These are phyloP conservation scores for Cavia aperea DNA, from an alignment of 2,113 vertebrate species.

Conservation along the genomic window DNA sequence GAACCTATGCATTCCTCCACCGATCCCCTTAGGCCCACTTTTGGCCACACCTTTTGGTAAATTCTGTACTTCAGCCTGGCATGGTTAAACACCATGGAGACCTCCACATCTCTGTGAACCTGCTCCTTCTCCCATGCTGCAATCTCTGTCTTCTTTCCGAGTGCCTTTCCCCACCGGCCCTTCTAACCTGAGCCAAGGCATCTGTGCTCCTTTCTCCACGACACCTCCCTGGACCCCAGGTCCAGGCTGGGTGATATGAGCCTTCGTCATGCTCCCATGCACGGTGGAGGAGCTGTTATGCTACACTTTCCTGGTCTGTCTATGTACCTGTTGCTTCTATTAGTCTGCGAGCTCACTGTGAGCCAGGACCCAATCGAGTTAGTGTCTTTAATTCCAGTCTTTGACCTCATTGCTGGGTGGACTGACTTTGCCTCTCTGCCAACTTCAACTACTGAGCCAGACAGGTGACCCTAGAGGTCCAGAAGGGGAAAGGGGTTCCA, in stretches of 20 bases:
- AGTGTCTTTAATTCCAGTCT: background rate
- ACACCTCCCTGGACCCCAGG: background rate
- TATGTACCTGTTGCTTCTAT: background rate
- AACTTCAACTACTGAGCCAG: background rate
- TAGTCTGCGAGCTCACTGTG: background rate
- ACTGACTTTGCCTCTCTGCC: background rate
- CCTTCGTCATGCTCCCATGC: background rate
- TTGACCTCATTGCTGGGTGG: background rate
- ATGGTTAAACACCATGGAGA: background rate
- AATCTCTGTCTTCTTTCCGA: background rate
- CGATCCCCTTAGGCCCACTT: background rate
- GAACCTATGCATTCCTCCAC: background rate
- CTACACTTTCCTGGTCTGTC: background rate
- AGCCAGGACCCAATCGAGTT: background rate
- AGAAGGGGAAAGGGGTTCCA: background rate
- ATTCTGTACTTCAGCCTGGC: background rate
- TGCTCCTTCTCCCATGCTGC: background rate
- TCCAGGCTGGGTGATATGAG: too few relatives aligned
- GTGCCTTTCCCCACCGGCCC: background rate
- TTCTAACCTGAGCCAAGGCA: background rate
- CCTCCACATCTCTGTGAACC: background rate
- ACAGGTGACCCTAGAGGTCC: background rate
- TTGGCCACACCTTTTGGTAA: background rate
- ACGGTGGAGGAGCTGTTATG: background rate
- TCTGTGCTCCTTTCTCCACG: background rate